phyloP scores from a whole-genome alignment of 2,113 vertebrate species.

The Anhinga rufa region DNA sequence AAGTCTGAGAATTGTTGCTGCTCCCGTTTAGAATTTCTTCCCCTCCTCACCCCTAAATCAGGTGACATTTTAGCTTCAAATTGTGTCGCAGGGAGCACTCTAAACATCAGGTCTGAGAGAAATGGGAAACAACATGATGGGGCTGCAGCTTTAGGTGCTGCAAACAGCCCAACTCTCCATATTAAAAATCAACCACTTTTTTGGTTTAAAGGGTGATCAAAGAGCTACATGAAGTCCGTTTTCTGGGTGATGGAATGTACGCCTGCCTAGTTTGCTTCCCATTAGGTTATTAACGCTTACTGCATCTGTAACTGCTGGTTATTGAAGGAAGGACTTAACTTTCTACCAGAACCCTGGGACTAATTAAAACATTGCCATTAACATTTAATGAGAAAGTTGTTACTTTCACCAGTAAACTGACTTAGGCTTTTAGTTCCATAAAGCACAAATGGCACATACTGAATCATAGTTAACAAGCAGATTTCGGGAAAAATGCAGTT shows the following conservation, averaged over 20 bases:
- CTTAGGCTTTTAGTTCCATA: not conserved
- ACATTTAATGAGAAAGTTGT: not conserved
- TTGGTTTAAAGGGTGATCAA: not conserved
- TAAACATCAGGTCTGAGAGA: not conserved
- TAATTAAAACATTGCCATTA: conserved; percentile 19
- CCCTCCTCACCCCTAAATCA: not conserved
- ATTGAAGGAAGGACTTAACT: not conserved
- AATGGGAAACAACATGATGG: not conserved
- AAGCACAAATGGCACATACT: not conserved
- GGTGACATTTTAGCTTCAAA: not conserved
- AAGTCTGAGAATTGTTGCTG: not conserved
- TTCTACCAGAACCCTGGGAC: not conserved
- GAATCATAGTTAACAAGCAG: not conserved
- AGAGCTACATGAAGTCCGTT: not conserved
- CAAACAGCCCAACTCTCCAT: not conserved
- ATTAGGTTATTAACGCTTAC: conserved; percentile 1
- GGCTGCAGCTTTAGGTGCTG: not conserved
- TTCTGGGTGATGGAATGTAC: not conserved
- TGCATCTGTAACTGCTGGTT: not conserved
- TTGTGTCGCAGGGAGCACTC: not conserved
- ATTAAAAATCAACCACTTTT: not conserved
- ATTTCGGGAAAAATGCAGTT: not conserved
- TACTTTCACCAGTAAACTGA: not conserved
- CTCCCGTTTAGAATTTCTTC: not conserved
- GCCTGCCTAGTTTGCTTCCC: not conserved